A percentile compares a stretch with the other conserved stretches of the same genome.
These are phyloP conservation scores for Paradisaea rubra DNA, from an alignment of 2,113 vertebrate genomes.

Conservation along the genomic window DNA sequence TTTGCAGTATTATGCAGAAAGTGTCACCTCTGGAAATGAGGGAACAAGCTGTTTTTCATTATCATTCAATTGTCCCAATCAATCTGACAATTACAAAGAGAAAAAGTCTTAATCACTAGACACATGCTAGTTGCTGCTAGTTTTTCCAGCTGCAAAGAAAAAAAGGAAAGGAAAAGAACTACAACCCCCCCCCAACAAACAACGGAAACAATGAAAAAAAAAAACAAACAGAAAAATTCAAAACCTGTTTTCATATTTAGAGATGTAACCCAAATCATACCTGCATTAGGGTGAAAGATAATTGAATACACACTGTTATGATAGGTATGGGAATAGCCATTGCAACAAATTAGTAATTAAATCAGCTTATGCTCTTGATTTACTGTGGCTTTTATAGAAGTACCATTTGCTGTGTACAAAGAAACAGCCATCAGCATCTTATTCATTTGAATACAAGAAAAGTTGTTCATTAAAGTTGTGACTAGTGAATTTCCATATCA, in stretches of 20 bases:
- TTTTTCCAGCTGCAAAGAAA: conserved; percentile 56
- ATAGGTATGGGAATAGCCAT: conserved; percentile 23
- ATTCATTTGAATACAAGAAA: conserved; percentile 59
- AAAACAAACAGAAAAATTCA: not conserved
- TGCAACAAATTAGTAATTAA: conserved; percentile 48
- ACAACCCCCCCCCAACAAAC: not conserved
- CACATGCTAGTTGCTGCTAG: conserved; percentile 55
- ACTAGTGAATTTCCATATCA: conserved; percentile 58
- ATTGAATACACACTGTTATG: conserved; percentile 29
- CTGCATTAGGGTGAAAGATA: conserved; percentile 20
- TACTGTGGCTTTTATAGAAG: conserved; percentile 43
- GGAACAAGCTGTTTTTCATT: conserved; percentile 71
- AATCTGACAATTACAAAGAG: conserved; percentile 69
- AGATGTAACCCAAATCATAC: not conserved
- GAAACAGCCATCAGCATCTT: conserved; percentile 50
- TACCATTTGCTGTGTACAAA: conserved; percentile 52
- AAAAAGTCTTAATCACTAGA: conserved; percentile 64
- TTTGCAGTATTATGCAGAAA: conserved; percentile 65
- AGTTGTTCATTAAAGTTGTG: conserved; percentile 52
- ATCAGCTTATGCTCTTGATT: conserved; percentile 45
- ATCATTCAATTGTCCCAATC: conserved; percentile 70
- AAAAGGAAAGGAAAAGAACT: not conserved
- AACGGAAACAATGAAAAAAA: not conserved
- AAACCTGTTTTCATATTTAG: not conserved
- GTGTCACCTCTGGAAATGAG: conserved; percentile 68